A percentile compares a stretch with the other conserved stretches of the same genome.
Evolutionary conservation across 2,888 invertebrate genomes (phyloP).

Genomic region (Apamea epomidion): DNA sequence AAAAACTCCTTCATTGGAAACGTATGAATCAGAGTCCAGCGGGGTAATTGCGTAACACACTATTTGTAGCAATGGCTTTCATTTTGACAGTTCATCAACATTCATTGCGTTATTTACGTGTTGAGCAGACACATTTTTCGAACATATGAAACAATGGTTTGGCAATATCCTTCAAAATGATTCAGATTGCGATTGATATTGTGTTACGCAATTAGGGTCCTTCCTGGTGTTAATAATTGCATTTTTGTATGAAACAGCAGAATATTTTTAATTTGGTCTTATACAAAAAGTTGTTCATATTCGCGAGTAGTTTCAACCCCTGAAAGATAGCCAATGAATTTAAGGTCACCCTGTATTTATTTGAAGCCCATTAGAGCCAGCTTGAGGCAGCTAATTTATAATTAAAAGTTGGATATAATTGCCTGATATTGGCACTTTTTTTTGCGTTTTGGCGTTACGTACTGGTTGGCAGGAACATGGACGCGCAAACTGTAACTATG

Average conservation of each 20-base stretch:
- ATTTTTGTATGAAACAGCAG: background rate
- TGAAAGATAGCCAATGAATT: background rate
- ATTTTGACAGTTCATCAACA: no score
- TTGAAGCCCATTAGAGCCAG: background rate
- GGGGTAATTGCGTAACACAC: no score
- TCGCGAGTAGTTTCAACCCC: background rate
- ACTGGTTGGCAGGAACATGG: background rate
- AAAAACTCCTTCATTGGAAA: background rate
- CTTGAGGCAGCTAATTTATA: constrained; percentile 34
- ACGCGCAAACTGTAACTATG: background rate
- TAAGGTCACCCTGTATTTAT: constrained; percentile 6
- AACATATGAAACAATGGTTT: no score
- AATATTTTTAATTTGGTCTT: background rate
- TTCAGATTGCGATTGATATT: no score
- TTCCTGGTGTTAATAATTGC: no score
- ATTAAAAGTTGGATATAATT: background rate
- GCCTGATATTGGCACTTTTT: background rate
- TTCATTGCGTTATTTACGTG: no score
- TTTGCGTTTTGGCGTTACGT: background rate
- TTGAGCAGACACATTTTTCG: no score
- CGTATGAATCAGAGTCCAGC: background rate
- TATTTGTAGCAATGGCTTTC: no score
- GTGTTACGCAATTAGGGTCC: no score
- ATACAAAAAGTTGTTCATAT: background rate
- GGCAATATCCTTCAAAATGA: no score